Base-by-base conservation (phyloP, 2,113 vertebrate genomes). In the Elachura formosa region DNA sequence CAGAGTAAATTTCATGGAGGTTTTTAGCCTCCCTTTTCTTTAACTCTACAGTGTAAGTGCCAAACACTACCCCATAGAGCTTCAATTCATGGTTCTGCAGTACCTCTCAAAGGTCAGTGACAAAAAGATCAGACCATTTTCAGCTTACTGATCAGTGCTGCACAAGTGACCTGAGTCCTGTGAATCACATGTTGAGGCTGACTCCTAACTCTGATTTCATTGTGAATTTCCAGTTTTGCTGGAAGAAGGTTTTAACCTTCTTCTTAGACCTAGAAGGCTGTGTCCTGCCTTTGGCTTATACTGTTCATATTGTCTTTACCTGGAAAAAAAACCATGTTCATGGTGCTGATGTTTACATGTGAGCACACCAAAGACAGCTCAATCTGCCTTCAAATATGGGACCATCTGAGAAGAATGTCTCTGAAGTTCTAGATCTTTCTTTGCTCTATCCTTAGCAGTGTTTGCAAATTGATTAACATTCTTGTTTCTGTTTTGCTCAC, bases 1-100 rank as follows among this genome's bases (percentile, higher is more conserved):
- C 79, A 92, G 88, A 82, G 91, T 85, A 96, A 82, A 96, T 94
- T 95, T 95, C 93, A 85, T 64, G 86, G 93, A 73, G 79, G 10
- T 81, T 84, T 95, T 90, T 90, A 92, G 36, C 56, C 51, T 92
- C 23, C 58, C 63, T 91, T 96, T 93, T 91, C 85, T 92, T 94
- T 94, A 84, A 89, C 89, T 48, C 58, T 87, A 83, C 31, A 36
- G 62, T 48, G 43, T 78, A 89, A 90, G 79, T 81, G 83, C 61
- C 80, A 91, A 92, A 86, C 68, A 54, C 19, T 64, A 72, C 55
- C 73, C 80, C 86, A 81, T 51, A 80, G 51, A 74, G 67, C 36
- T 93, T 94, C 92, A 96, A 85, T 94, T 93, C 80, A 25, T 69
- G 63, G 71, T 79, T 87, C 62, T 95, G 81, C 81, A 55, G 69